phyloP scores from a whole-genome alignment of 1,140 invertebrate genomes.

The Formica selysi region DNA sequence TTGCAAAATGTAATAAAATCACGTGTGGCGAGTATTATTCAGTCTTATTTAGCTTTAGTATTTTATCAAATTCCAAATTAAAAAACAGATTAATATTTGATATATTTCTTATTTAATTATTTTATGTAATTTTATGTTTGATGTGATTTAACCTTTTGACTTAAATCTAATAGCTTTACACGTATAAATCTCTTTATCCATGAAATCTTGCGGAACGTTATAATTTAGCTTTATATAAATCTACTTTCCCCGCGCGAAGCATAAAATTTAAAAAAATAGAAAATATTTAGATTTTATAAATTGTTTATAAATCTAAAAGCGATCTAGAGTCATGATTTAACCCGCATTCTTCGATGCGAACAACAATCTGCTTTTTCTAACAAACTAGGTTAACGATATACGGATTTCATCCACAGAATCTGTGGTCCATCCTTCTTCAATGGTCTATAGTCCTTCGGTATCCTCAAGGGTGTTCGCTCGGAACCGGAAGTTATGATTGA shows the following conservation, averaged over 20 bases:
- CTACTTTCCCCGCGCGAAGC: slow-evolving; percentile 20
- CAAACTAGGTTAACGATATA: background rate
- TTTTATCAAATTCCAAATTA: too few relatives aligned
- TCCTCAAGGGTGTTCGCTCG: background rate
- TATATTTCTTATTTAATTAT: too few relatives aligned
- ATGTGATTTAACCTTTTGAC: too few relatives aligned
- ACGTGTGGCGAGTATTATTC: background rate
- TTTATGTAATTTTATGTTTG: too few relatives aligned
- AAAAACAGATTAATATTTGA: too few relatives aligned
- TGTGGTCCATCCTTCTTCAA: background rate
- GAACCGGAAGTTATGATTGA: slow-evolving; percentile 25
- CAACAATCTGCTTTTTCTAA: slow-evolving; percentile 10
- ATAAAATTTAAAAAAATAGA: background rate
- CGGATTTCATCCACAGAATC: background rate
- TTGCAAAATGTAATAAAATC: background rate
- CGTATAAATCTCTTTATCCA: background rate
- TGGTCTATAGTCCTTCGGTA: background rate
- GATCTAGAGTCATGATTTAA: background rate
- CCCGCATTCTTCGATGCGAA: background rate
- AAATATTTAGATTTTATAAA: slow-evolving; percentile 5
- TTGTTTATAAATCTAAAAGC: background rate
- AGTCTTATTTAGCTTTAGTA: background rate
- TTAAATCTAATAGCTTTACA: background rate
- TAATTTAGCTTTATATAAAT: slow-evolving; percentile 41
- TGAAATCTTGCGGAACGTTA: slow-evolving; percentile 6